Evolutionary conservation across 2,888 invertebrate genomes (phyloP).

Genomic region (Amphipoea lucens): DNA sequence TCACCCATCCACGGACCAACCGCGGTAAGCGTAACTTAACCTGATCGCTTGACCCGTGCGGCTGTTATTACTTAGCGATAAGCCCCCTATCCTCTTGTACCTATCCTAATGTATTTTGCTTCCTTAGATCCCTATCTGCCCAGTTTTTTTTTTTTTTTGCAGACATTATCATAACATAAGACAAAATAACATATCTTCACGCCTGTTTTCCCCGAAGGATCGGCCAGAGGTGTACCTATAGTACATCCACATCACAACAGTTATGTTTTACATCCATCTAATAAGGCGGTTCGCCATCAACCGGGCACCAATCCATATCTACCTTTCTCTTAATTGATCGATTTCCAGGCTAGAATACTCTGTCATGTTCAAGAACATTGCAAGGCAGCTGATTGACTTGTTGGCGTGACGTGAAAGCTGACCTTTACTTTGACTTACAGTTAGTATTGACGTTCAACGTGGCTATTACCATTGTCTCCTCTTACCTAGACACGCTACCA

Average conservation of each 20-base stretch:
- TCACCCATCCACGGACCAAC: too few species aligned
- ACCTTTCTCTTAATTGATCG: not conserved
- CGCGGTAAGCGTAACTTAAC: too few species aligned
- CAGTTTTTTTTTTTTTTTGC: not conserved
- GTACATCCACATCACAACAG: not conserved
- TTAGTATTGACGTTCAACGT: constrained; percentile 2
- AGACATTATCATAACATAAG: not conserved
- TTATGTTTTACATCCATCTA: not conserved
- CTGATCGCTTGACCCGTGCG: too few species aligned
- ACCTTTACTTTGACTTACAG: constrained; percentile 1
- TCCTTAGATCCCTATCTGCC: not conserved
- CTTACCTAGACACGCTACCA: constrained; percentile 4
- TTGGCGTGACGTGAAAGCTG: not conserved
- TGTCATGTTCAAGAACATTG: constrained; percentile 4
- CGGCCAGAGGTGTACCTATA: not conserved
- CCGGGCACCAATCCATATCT: not conserved
- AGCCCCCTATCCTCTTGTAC: too few species aligned
- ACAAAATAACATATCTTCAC: not conserved
- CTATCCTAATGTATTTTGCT: not conserved
- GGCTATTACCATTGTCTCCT: constrained; percentile 23
- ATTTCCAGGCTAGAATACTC: not conserved
- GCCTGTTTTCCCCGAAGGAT: too few species aligned
- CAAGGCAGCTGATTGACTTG: not conserved
- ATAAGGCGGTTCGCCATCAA: not conserved
- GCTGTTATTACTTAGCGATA: too few species aligned